Conservation (phyloP, 2,113 vertebrate genomes). For the Hystrix brachyura region DNA sequence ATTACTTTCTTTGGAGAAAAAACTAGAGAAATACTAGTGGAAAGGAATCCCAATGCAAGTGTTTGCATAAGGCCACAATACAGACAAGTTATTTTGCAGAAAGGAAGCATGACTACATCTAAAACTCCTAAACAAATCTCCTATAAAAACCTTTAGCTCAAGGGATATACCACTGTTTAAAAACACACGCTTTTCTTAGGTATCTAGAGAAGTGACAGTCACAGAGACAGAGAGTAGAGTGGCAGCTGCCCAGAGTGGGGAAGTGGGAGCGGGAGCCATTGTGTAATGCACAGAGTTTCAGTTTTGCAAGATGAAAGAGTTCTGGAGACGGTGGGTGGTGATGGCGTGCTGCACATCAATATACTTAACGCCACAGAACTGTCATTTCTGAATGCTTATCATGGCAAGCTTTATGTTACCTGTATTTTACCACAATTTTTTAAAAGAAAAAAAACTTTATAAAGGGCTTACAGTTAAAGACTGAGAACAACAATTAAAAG, state of each 20-base stretch:
- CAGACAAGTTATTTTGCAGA: background rate
- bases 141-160: background rate
- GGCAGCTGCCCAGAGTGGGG: rapidly evolving
- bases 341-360: too few species aligned
- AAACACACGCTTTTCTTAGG: background rate
- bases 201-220: background rate
- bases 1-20: constrained; percentile 12
- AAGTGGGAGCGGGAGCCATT: rapidly evolving
- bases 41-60: background rate
- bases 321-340: background rate
- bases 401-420: background rate
- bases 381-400: background rate
- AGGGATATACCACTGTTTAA: background rate
- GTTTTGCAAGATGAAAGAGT: background rate
- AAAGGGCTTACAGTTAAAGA: constrained; percentile 17
- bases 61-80: background rate
- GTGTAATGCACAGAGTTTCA: background rate
- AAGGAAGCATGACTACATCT: background rate
- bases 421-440: background rate
- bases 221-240: background rate
- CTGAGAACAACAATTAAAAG: background rate
- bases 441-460: background rate
- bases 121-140: constrained; percentile 3
- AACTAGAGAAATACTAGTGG: constrained; percentile 39
- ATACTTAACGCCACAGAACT: background rate